Base-by-base conservation (phyloP, 2,888 invertebrate species). In the Drosophila neonasuta region DNA sequence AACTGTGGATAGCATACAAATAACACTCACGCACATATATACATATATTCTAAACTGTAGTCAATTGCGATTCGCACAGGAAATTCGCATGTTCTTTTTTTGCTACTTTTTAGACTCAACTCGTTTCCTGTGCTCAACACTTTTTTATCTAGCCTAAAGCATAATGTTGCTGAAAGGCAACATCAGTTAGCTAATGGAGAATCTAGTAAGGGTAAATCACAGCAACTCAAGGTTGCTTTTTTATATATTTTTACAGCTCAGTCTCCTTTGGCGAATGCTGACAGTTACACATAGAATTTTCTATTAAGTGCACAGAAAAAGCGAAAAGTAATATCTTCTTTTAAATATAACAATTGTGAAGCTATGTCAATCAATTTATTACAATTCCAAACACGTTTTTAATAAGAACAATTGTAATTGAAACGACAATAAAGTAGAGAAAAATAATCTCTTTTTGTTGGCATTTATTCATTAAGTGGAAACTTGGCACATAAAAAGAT, bases 91-190 rank as follows among this genome's bases (percentile, higher is more conserved):
- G 4, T 20, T 36, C 5, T 36, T 36, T 36, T 24, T 24, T 24
- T 24, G 24, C 24, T 6, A 2, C 36, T n/a, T n/a, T 36, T n/a
- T 36, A 8, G 10, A n/a, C n/a, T 11, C 36, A 4, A n/a, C 36
- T 36, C 36, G 36, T 36, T 36, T 36, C 36, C 36, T 36, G n/a
- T 5, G 36, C 36, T n/a, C 36, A 36, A 36, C 36, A 36, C 36
- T 36, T 36, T 36, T 36, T 36, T 36, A 36, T 36, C n/a, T n/a
- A 36, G 36, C 36, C 36, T 11, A n/a, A 36, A 36, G 36, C 36
- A n/a, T 36, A 36, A 36, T 36, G 36, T 36, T 2, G n/a, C 36
- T n/a, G n/a, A n/a, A 36, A 36, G 36, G 11, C n/a, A 36, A 36
- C 11, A 11, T 11, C 36, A 36, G 11, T 36, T 11, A 1, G 36